Evolutionary conservation across 30 jellyfish, hydroid and myxozoan genomes (phyloP).

Genomic region (Hydra vulgaris): DNA sequence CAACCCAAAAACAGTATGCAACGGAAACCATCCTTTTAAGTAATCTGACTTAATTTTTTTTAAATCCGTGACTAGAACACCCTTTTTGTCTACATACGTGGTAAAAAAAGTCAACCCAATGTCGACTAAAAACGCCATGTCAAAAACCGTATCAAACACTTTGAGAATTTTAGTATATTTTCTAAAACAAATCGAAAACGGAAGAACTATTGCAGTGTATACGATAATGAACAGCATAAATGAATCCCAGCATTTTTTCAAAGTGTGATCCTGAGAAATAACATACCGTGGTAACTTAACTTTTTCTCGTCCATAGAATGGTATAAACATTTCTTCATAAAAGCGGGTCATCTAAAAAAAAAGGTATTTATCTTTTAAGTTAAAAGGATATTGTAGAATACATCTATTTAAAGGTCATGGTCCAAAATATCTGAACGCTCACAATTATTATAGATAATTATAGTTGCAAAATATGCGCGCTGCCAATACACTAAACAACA

Average conservation of each 20-base stretch:
- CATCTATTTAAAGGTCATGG: no score
- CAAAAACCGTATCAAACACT: conserved; percentile 52
- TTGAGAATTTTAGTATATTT: conserved; percentile 10
- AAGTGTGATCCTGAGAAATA: conserved; percentile 39
- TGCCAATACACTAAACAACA: no score
- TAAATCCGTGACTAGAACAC: conserved; percentile 42
- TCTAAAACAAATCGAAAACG: conserved; percentile 61
- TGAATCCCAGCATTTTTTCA: conserved; percentile 70
- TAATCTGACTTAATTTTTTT: conserved; percentile 53
- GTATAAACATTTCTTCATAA: conserved; percentile 3
- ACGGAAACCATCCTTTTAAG: conserved; percentile 58
- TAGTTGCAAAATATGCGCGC: no score
- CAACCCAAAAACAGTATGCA: conserved; percentile 50
- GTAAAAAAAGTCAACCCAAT: conserved; percentile 61
- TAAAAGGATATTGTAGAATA: no score
- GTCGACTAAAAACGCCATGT: conserved; percentile 50
- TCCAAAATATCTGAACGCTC: no score
- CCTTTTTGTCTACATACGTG: conserved; percentile 46
- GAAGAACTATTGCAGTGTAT: conserved; percentile 74
- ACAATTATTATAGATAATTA: no score
- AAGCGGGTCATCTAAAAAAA: background rate
- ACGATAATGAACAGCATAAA: conserved; percentile 39
- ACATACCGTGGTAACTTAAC: conserved; percentile 42
- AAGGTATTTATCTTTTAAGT: background rate
- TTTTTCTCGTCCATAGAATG: conserved; percentile 54